These are phyloP conservation scores for Drosophila arawakana DNA, from an alignment of 1,140 invertebrate genomes.

Conservation along the genomic window DNA sequence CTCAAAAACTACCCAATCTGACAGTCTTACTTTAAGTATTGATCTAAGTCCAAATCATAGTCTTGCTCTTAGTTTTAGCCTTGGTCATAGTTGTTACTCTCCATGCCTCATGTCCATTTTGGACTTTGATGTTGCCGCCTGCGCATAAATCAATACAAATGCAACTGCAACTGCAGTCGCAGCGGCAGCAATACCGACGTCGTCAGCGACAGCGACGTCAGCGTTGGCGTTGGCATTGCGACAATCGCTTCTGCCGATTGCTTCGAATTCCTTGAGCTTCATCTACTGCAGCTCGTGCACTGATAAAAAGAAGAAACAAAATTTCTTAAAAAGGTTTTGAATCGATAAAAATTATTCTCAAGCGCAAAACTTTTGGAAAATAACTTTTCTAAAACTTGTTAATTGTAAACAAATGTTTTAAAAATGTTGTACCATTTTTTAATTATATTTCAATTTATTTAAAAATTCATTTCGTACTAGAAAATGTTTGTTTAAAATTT, in stretches of 20 bases:
- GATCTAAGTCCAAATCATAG: background rate
- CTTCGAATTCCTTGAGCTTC: background rate
- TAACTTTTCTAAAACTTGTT: no score
- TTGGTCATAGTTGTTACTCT: constrained; percentile 12
- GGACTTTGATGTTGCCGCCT: constrained; percentile 63
- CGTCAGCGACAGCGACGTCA: background rate
- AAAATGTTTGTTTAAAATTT: no score
- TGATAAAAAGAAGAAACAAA: no score
- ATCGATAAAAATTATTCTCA: no score
- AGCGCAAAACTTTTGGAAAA: no score
- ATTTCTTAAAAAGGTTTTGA: background rate
- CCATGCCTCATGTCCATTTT: constrained; percentile 40
- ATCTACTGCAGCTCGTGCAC: background rate
- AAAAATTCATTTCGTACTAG: no score
- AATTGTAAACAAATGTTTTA: no score
- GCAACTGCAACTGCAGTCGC: constrained; percentile 29
- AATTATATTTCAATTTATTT: no score
- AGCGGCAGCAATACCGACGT: background rate
- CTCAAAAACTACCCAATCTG: constrained; percentile 3
- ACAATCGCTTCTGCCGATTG: constrained; percentile 22
- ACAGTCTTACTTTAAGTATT: background rate
- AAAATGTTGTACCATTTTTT: no score
- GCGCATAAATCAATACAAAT: constrained; percentile 77
- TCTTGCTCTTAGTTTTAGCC: background rate
- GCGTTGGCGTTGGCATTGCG: constrained; percentile 20